Evolutionary conservation across 2,113 vertebrate species (phyloP), one percentile per base, ranked within the genome.

Genomic region (Cyphomyrus plagiostoma): DNA sequence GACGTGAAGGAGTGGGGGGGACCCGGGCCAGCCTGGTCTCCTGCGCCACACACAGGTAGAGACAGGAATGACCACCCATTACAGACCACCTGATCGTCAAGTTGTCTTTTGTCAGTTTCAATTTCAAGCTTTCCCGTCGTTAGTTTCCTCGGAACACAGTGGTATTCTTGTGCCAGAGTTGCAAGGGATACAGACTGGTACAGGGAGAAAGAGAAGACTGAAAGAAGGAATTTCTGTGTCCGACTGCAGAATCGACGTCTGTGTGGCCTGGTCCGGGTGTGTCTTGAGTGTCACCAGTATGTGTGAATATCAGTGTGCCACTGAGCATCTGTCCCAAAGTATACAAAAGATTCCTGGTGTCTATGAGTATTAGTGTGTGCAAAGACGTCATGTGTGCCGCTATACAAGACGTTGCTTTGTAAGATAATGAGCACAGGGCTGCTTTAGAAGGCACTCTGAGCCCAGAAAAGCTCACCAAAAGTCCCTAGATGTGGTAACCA

Each of bases 11-110:
- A 86, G 93, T 97, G 84, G 96, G 96, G 21, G 94, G 95, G 0
- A 96, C 96, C 49, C 96, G 91, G 30, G 96, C 96, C 2, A 96
- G 93, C 88, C 94, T 93, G 19, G 95, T 95, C 92, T 97, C 96
- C 95, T 96, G 92, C 56, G 10, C 26, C 49, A 30, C 85, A 87
- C 6, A 53, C 50, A 30, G 30, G 35, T 15, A 21, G 3, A 53
- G 42, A n/a, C 17, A 30, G 30, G 26, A 80, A 42, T 19, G 15
- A 19, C 35, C 74, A 39, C 30, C 74, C 15, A 19, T 80, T 17
- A 19, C 30, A n/a, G 42, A 49, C 0, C 23, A 84, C 82, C 82
- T 45, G 42, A 49, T 17, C 7, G 13, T 85, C 23, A n/a, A 26
- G 3, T 49, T 15, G 0, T n/a, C 7, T 46, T 45, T 45, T 10